These are phyloP conservation scores for Scolanthus callimorphus DNA, from an alignment of 92 coral and sea anemone genomes.

Conservation along the genomic window DNA sequence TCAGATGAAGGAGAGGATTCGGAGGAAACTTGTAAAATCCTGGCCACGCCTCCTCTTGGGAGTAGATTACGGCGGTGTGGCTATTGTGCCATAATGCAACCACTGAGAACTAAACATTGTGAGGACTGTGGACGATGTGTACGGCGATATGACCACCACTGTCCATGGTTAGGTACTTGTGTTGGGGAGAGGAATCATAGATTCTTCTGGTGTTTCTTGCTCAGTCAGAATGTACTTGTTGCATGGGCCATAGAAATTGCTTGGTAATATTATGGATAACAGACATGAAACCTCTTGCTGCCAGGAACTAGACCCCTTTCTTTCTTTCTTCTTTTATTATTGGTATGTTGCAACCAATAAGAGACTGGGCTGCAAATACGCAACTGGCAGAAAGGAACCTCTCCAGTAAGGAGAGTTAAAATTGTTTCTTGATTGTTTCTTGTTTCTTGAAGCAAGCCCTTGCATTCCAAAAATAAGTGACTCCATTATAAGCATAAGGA, in stretches of 20 bases:
- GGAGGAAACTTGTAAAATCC: constrained; percentile 86
- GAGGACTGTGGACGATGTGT: constrained; percentile 99
- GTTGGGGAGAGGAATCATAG: constrained; percentile 97
- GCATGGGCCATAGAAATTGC: constrained; percentile 89
- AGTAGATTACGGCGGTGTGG: constrained; percentile 92
- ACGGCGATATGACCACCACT: constrained; percentile 96
- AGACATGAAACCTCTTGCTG: too few species aligned
- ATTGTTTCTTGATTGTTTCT: too few species aligned
- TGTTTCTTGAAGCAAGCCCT: too few species aligned
- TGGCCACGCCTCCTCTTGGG: constrained; percentile 94
- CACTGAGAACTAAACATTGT: constrained; percentile 94
- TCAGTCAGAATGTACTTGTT: constrained; percentile 70
- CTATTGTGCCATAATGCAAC: constrained; percentile 91
- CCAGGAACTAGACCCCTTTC: too few species aligned
- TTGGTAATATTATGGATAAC: too few species aligned
- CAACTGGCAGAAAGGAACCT: too few species aligned
- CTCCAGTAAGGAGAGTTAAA: too few species aligned
- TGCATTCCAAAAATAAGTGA: too few species aligned
- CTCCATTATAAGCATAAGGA: too few species aligned
- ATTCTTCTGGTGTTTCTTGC: constrained; percentile 90
- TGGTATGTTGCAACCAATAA: too few species aligned
- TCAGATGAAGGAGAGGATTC: constrained; percentile 59
- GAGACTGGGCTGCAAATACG: too few species aligned
- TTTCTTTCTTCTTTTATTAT: too few species aligned
- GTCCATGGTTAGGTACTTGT: constrained; percentile 99